A percentile compares a stretch with the other conserved stretches of the same genome.
Conservation (phyloP, 2,113 vertebrate species). For the Lethenteron camtschaticum region DNA sequence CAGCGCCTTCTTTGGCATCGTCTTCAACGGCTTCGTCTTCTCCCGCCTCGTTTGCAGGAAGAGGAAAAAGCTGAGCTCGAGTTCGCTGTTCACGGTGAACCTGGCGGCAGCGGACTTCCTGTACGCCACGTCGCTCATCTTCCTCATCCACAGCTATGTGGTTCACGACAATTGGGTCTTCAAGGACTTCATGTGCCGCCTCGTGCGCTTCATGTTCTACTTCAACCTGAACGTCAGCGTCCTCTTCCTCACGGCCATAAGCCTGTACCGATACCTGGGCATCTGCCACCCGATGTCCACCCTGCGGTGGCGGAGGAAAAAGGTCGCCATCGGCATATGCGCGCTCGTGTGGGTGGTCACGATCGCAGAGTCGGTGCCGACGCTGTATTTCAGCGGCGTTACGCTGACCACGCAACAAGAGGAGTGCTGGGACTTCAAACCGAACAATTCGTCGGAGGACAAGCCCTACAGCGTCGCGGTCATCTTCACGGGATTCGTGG, state of each 20-base stretch:
- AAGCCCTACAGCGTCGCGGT: constrained; percentile 52
- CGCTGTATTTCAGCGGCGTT: constrained; percentile 63
- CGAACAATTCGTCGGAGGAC: too few relatives aligned
- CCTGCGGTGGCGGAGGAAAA: constrained; percentile 41
- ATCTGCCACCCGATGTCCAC: constrained; percentile 57
- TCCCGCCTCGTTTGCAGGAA: constrained; percentile 14
- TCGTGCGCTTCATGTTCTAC: constrained; percentile 85
- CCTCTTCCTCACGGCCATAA: constrained; percentile 84
- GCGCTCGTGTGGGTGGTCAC: constrained; percentile 37
- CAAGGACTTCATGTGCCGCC: constrained; percentile 47
- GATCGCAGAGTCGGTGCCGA: constrained; percentile 40
- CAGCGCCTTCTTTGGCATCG: constrained; percentile 57
- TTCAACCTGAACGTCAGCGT: constrained; percentile 82
- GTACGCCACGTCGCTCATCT: constrained; percentile 63
- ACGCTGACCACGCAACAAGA: constrained; percentile 26
- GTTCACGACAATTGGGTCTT: constrained; percentile 75
- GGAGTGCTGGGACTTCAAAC: too few relatives aligned
- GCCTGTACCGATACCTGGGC: constrained; percentile 61
- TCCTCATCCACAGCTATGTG: constrained; percentile 71
- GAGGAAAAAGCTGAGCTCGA: too few relatives aligned
- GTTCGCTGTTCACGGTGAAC: constrained; percentile 84
- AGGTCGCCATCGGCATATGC: constrained; percentile 35
- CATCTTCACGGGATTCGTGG: constrained; percentile 47
- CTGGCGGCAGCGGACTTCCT: constrained; percentile 53
- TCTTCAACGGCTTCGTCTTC: constrained; percentile 58